These are phyloP conservation scores for Eristalinus sepulchralis DNA, from an alignment of 2,888 invertebrate species.

Conservation along the genomic window DNA sequence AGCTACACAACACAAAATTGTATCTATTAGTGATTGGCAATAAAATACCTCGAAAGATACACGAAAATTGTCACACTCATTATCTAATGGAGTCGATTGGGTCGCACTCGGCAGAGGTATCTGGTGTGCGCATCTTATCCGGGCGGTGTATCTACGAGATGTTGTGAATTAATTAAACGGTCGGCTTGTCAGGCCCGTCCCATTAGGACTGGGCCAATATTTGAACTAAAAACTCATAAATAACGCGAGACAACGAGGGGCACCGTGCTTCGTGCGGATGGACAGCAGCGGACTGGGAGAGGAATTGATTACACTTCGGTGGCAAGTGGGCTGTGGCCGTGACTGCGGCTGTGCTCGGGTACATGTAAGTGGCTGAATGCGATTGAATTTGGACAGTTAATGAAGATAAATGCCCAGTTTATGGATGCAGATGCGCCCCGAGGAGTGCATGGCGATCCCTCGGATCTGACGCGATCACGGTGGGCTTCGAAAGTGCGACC, in stretches of 20 bases:
- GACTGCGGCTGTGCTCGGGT: neutral
- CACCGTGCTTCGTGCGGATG: neutral
- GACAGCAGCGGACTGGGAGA: neutral
- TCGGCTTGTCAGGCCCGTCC: conserved; percentile 2
- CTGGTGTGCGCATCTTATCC: conserved; percentile 14
- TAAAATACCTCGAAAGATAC: conserved; percentile 17
- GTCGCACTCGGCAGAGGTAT: neutral
- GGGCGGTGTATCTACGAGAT: conserved; percentile 17
- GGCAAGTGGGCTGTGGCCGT: neutral
- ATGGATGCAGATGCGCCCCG: neutral
- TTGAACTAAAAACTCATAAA: conserved; percentile 32
- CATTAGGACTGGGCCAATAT: conserved; percentile 24
- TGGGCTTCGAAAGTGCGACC: neutral
- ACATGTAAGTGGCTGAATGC: neutral
- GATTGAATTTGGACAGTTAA: neutral
- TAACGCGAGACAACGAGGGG: conserved; percentile 9
- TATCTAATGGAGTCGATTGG: conserved; percentile 26
- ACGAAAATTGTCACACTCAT: conserved; percentile 29
- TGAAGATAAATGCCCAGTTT: neutral
- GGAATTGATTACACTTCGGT: neutral
- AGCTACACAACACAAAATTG: conserved; percentile 17
- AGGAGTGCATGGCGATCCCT: neutral
- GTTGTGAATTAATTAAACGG: conserved; percentile 37
- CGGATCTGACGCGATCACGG: neutral
- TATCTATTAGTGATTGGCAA: conserved; percentile 26